These are phyloP conservation scores for Phengaris arion DNA, from an alignment of 2,888 invertebrate species.

Conservation along the genomic window DNA sequence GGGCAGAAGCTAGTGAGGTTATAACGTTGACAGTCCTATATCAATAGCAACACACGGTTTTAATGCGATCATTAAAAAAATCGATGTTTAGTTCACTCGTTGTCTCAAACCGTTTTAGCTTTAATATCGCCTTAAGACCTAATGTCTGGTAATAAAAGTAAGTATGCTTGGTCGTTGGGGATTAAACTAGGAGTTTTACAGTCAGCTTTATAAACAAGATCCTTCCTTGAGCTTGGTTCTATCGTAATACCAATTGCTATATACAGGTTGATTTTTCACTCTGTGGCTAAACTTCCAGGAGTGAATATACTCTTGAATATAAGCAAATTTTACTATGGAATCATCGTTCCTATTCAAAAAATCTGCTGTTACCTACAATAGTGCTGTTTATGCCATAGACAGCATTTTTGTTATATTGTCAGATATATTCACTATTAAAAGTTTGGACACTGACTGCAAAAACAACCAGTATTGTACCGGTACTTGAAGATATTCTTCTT, in stretches of 20 bases:
- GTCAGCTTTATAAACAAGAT: slow-evolving; percentile 4
- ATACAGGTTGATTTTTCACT: too few relatives aligned
- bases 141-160: slow-evolving; percentile 9
- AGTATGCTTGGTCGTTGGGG: slow-evolving; percentile 18
- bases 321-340: too few relatives aligned
- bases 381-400: too few relatives aligned
- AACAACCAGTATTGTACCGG: too few relatives aligned
- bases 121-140: slow-evolving; percentile 18
- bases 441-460: too few relatives aligned
- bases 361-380: too few relatives aligned
- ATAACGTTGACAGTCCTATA: not conserved
- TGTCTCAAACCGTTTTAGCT: slow-evolving; percentile 8
- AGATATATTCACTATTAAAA: too few relatives aligned
- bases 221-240: not conserved
- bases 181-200: slow-evolving; percentile 7
- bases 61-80: slow-evolving; percentile 7
- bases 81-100: not conserved
- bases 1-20: not conserved
- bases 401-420: too few relatives aligned
- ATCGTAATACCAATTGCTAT: not conserved
- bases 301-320: too few relatives aligned
- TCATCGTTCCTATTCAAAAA: too few relatives aligned
- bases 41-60: not conserved
- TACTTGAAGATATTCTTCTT: too few relatives aligned
- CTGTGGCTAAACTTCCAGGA: too few relatives aligned